Base-by-base conservation (phyloP, 1,140 invertebrate genomes). In the Drusus annulatus region DNA sequence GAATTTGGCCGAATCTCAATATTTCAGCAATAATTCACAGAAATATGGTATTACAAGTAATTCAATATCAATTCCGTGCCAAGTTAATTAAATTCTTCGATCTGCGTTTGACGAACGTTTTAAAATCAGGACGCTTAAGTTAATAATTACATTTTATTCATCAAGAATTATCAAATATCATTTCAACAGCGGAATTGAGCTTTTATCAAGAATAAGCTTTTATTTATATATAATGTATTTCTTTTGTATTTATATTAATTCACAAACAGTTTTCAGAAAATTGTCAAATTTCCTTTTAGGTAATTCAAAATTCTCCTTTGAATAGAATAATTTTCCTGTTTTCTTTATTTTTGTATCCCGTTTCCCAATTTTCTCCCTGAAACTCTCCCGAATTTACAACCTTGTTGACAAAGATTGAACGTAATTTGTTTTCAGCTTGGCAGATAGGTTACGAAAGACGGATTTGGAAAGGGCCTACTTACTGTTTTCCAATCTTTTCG, bases 361-460 rank as follows among this genome's bases (percentile, higher is more conserved):
- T 31, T 60, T 60, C 17, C 19, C 56, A 28, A 63, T 25, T 63
- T 63, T 63, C 25, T 7, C 25, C 1, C 25, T 19, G 56, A 60
- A 60, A 21, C 7, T 21, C 21, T 21, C n/a, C n/a, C 21, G 45
- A 19, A 45, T 51, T 69, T 69, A 69, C 65, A 69, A 69, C 31
- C 65, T 50, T 69, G 65, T 45, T 69, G 28, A 69, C 65, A 69
- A 69, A 69, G 28, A 69, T 69, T 69, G 65, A 69, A 50, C 51
- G 36, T 69, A 19, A 36, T 45, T 17, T 65, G 62, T 65, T 65
- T 31, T 65, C 25, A 25, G n/a, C 17, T 25, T 3, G 62, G 25
- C 62, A 21, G 17, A 19, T 7, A 21, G 4, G 23, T 60, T 68
- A 17, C 63, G 1, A 68, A 19, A 31, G n/a, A 15, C n/a, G 36